Evolutionary conservation across 2,888 invertebrate species (phyloP).

Genomic region (Esperia sulphurella): DNA sequence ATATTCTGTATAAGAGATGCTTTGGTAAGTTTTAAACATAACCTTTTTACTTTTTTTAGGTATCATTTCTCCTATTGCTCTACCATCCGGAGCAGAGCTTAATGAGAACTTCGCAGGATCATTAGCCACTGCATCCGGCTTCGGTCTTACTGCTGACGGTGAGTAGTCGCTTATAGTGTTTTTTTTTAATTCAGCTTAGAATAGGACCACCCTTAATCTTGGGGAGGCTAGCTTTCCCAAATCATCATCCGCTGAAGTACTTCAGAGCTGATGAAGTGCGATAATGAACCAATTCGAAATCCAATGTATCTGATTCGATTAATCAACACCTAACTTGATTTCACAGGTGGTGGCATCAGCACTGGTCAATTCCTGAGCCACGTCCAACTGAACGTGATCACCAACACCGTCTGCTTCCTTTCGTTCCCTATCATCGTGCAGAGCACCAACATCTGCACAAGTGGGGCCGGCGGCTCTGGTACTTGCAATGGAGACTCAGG

Average conservation of each 20-base stretch:
- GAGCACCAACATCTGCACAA: constrained; percentile 42
- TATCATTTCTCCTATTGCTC: constrained; percentile 27
- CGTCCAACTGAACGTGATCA: constrained; percentile 38
- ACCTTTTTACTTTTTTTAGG: constrained; percentile 19
- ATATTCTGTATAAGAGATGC: no score
- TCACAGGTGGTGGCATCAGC: constrained; percentile 25
- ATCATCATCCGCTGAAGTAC: no score
- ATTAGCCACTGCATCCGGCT: constrained; percentile 38
- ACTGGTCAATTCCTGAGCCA: constrained; percentile 24
- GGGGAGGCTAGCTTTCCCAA: no score
- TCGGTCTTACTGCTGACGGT: constrained; percentile 37
- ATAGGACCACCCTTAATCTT: no score
- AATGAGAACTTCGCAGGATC: constrained; percentile 21
- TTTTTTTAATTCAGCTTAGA: no score
- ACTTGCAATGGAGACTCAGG: constrained; percentile 56
- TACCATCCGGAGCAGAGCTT: constrained; percentile 32
- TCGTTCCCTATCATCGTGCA: constrained; percentile 32
- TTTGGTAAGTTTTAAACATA: no score
- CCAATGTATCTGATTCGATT: no score
- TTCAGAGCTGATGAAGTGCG: no score
- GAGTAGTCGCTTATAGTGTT: constrained; percentile 15
- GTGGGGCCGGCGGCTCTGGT: constrained; percentile 31
- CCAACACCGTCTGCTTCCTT: constrained; percentile 28
- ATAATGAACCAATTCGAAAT: no score
- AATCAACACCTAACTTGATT: no score